Percentiles rank a stretch among this genome's conserved stretches.
phyloP scores from a whole-genome alignment of 2,113 vertebrate species.

The Ivindomyrus marchei region DNA sequence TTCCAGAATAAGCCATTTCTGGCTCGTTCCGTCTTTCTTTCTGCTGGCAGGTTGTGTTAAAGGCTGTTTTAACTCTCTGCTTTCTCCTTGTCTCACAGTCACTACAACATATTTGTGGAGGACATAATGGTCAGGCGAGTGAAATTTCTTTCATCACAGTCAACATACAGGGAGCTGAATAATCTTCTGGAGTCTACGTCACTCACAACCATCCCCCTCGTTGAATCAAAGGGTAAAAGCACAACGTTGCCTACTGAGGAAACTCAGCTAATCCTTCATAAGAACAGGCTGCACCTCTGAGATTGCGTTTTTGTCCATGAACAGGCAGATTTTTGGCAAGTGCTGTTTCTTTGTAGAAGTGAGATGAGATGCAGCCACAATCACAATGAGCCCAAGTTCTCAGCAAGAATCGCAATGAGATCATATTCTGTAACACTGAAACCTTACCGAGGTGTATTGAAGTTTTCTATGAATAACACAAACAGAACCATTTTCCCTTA shows the following conservation, averaged over 20 bases:
- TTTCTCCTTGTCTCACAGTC: constrained; percentile 57
- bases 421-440: background rate
- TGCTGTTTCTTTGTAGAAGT: background rate
- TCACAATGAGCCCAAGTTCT: background rate
- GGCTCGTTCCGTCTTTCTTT: background rate
- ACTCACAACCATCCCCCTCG: constrained; percentile 82
- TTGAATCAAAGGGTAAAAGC: constrained; percentile 80
- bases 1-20: background rate
- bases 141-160: constrained; percentile 80
- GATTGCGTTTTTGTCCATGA: background rate
- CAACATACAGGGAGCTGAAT: constrained; percentile 76
- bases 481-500: background rate
- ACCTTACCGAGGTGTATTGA: background rate
- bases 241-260: background rate
- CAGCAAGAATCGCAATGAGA: background rate
- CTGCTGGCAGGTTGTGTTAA: background rate
- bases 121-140: constrained; percentile 95
- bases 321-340: background rate
- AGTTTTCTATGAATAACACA: background rate
- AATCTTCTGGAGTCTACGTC: constrained; percentile 67
- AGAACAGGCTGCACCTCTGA: background rate
- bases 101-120: constrained; percentile 92
- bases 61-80: background rate
- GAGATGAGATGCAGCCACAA: background rate
- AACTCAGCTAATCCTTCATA: background rate